Base-by-base conservation (phyloP, 2,888 invertebrate genomes). In the Pemphredon lugubris region DNA sequence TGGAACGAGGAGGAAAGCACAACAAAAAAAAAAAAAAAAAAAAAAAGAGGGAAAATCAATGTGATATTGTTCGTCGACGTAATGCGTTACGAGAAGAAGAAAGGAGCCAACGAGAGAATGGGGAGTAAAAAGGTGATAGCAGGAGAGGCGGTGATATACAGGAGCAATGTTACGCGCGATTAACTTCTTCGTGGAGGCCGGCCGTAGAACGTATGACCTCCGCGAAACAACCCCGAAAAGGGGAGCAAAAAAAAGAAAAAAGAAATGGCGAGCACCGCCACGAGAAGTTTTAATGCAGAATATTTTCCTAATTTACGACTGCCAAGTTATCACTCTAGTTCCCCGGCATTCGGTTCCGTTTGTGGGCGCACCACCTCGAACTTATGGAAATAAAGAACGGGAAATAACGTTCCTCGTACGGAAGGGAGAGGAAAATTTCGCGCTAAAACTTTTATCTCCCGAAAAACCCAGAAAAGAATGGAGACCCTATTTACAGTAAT, bases 81-180 rank as follows among this genome's bases (percentile, higher is more conserved):
- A 72, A 70, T 65, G 55, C 13, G 51, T 58, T 32, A 47, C 20
- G 54, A 54, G 26, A 61, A 48, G 63, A 60, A 57, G 66, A 66
- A 60, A 61, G 42, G 23, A 23, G 39, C 16, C 13, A 2, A 39
- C 14, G 3, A 16, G 50, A 37, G 63, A 51, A 58, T 30, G 40
- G 42, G 39, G 48, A 44, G n/a, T 9, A 58, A 30, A n/a, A 48
- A 13, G 26, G 16, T 9, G 11, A 13, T 7, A 21, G 32, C 18
- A 32, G 54, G 16, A 30, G 39, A n/a, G 66, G 14, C 16, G 45
- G 53, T 60, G 70, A 72, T 72, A 74, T 53, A 74, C 65, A 64
- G 65, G 40, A 70, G 72, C 79, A 78, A 75, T 81, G 77, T 74
- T 70, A 73, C 73, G 73, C 54, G 61, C 78, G 80, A 82, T 82